These are phyloP conservation scores for Rhyacichthys aspro DNA, from an alignment of 2,797 vertebrate genomes.

Conservation along the genomic window DNA sequence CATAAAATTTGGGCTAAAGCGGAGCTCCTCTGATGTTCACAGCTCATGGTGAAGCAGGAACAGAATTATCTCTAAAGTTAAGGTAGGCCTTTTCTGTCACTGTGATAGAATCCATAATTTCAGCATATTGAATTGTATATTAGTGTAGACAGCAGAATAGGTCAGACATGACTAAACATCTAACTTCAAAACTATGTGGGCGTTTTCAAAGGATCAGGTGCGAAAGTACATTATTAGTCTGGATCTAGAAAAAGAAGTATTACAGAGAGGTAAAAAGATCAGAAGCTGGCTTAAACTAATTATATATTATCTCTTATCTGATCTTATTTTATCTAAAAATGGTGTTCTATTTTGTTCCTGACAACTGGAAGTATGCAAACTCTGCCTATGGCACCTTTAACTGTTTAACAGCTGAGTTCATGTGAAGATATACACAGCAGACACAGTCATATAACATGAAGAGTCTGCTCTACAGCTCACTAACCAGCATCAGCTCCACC, in stretches of 20 bases:
- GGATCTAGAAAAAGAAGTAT: too few relatives aligned
- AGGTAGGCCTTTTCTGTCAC: background rate
- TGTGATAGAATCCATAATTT: background rate
- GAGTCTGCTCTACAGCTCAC: constrained; percentile 26
- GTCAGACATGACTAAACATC: background rate
- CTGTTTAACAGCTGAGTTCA: constrained; percentile 18
- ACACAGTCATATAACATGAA: constrained; percentile 22
- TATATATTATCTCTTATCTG: too few relatives aligned
- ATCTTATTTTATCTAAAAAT: too few relatives aligned
- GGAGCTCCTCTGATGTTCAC: constrained; percentile 18
- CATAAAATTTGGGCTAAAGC: constrained; percentile 13
- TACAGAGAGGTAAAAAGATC: background rate
- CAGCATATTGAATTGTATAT: constrained; percentile 2
- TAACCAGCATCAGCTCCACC: constrained; percentile 26
- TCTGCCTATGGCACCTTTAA: background rate
- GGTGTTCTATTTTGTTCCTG: too few relatives aligned
- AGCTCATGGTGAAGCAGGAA: constrained; percentile 3
- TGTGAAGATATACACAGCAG: constrained; percentile 16
- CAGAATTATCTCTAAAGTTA: constrained; percentile 15
- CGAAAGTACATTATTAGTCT: background rate
- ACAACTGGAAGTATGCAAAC: background rate
- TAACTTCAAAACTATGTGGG: background rate
- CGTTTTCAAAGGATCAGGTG: background rate
- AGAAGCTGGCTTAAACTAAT: background rate
- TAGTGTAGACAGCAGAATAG: background rate